Evolutionary conservation across 1,140 invertebrate genomes (phyloP), one percentile per base, ranked within the genome.

Genomic region (Propsilocerus akamusi): DNA sequence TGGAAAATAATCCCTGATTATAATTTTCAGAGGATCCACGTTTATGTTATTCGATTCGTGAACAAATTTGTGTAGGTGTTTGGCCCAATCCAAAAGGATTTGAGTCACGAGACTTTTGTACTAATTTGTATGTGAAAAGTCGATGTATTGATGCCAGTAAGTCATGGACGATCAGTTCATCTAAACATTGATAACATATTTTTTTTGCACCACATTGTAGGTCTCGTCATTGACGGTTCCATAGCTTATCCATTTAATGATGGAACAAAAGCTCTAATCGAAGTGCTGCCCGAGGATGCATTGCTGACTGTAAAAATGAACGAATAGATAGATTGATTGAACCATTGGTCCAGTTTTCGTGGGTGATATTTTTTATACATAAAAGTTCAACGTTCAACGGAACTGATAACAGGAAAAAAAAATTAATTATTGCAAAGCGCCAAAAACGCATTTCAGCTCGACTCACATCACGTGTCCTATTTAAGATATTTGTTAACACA

Each of bases 161-260:
- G 63, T n/a, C n/a, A n/a, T n/a, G n/a, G n/a, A n/a, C n/a, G n/a
- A n/a, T n/a, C n/a, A n/a, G n/a, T 54, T 46, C 14, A 32, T 34
- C 24, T 12, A 24, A 32, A 41, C 5, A 34, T 0, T 49, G 17
- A 49, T 30, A 14, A 23, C 8, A 7, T 22, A 12, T 22, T 32
- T 49, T 30, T 3, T 20, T 34, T 47, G 48, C 46, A 47, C 22
- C 53, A 12, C 26, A 32, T 53, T 56, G 49, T 57, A 75, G 84
- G 83, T 61, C 68, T 98, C 10, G 94, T 97, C 0, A 78, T 99
- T n/a, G 96, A 99, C 68, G 95, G 95, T 17, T 90, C 91, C 49
- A 80, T 95, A 7, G 91, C 88, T 0, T 93, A 91, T 60, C 77
- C 79, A 0, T 98, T 98, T 66, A 97, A 97, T 68, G 89, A 95